Evolutionary conservation across 2,113 vertebrate species (phyloP).

Genomic region (Perca fluviatilis): DNA sequence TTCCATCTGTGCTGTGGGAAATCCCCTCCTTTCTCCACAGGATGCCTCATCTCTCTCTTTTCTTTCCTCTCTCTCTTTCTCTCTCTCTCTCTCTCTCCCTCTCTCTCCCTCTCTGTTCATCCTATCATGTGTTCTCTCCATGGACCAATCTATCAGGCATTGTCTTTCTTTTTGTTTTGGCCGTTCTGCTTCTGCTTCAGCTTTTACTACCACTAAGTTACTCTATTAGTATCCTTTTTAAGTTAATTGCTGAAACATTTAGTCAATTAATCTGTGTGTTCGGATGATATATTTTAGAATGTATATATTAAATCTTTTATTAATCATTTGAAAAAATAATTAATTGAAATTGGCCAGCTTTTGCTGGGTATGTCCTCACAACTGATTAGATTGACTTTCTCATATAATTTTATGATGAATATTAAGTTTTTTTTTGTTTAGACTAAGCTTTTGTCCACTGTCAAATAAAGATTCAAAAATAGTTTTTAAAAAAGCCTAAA

Average conservation of each 20-base stretch:
- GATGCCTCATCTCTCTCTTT: constrained; percentile 74
- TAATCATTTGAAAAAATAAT: constrained; percentile 8
- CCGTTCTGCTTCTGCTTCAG: constrained; percentile 34
- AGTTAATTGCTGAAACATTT: constrained; percentile 26
- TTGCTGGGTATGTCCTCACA: constrained; percentile 7
- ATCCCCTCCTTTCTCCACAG: constrained; percentile 79
- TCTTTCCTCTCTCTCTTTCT: constrained; percentile 48
- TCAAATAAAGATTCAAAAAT: neutral
- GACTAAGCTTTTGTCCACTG: neutral
- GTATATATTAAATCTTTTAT: neutral
- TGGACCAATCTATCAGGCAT: constrained; percentile 68
- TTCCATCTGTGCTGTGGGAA: constrained; percentile 84
- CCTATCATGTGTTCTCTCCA: constrained; percentile 73
- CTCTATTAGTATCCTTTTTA: constrained; percentile 33
- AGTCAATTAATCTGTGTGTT: neutral
- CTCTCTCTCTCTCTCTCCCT: neutral
- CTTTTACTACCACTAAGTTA: constrained; percentile 48
- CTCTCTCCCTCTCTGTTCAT: constrained; percentile 70
- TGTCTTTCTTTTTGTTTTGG: constrained; percentile 69
- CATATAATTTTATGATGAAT: neutral
- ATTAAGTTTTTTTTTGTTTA: constrained; percentile 13
- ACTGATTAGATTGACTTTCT: constrained; percentile 8
- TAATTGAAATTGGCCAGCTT: neutral
- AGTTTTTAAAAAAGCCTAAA: neutral
- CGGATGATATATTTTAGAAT: constrained; percentile 10